phyloP scores from a whole-genome alignment of 2,888 invertebrate genomes.

The Hirtodrosophila trivittata region DNA sequence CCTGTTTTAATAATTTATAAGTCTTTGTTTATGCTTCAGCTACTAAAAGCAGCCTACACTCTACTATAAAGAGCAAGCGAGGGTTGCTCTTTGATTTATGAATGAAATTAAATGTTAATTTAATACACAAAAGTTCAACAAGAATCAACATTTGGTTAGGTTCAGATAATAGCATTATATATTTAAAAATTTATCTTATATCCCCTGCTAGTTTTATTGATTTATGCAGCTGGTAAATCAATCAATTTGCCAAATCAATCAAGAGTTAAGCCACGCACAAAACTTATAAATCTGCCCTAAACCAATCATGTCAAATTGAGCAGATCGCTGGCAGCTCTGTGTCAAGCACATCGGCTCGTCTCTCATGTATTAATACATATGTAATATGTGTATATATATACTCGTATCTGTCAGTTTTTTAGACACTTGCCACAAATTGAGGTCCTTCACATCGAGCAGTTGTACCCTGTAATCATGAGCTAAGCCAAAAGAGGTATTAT shows the following conservation, averaged over 20 bases:
- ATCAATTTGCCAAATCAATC: not conserved
- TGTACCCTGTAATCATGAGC: too few relatives aligned
- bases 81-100: not conserved
- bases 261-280: constrained; percentile 2
- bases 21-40: constrained; percentile 3
- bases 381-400: constrained; percentile 3
- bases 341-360: constrained; percentile 17
- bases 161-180: too few relatives aligned
- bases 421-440: constrained; percentile 19
- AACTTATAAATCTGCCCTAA: constrained; percentile 60
- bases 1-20: constrained; percentile 48
- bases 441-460: constrained; percentile 4
- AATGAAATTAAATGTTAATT: too few relatives aligned
- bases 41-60: too few relatives aligned
- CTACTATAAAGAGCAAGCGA: too few relatives aligned
- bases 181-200: too few relatives aligned
- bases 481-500: too few relatives aligned
- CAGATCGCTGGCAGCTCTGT: constrained; percentile 43
- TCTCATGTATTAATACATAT: constrained; percentile 1
- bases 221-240: constrained; percentile 11
- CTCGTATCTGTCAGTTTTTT: constrained; percentile 10
- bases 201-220: too few relatives aligned
- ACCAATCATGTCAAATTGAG: constrained; percentile 70
- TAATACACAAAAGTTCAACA: too few relatives aligned
- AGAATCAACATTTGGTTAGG: too few relatives aligned